A percentile compares a stretch with the other conserved stretches of the same genome.
Conservation (phyloP, 2,797 vertebrate genomes). For the Phoebastria nigripes region DNA sequence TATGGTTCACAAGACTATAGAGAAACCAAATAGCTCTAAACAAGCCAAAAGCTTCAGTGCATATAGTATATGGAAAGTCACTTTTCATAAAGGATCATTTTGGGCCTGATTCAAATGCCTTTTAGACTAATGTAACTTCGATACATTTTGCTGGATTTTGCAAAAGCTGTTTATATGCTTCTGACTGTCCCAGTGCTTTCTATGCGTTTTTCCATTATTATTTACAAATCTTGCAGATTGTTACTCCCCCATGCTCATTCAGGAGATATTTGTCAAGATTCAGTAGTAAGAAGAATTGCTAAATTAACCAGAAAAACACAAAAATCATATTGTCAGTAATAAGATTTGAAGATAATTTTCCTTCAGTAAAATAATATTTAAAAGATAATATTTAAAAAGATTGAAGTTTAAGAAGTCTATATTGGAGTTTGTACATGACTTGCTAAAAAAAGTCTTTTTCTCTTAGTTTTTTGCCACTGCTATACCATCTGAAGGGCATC, state of each 20-base stretch:
- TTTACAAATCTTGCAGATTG: background rate
- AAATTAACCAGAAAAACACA: background rate
- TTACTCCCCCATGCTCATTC: background rate
- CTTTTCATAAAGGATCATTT: background rate
- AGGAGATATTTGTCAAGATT: background rate
- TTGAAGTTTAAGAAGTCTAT: background rate
- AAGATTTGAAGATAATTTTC: background rate
- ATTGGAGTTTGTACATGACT: background rate
- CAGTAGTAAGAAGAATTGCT: background rate
- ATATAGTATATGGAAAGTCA: background rate
- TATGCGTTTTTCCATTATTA: background rate
- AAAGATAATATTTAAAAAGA: background rate
- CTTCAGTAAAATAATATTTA: background rate
- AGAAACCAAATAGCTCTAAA: background rate
- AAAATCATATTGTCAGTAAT: background rate
- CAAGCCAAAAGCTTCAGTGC: background rate
- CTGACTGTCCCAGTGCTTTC: background rate
- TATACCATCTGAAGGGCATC: conserved; percentile 55
- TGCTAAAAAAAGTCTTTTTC: background rate
- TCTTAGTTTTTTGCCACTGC: conserved; percentile 75
- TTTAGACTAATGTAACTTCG: background rate
- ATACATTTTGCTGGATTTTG: background rate
- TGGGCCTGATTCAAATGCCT: background rate
- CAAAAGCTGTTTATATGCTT: background rate
- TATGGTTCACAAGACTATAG: background rate